Conservation (phyloP, 2,797 vertebrate genomes). For the Corythornis leucogaster region DNA sequence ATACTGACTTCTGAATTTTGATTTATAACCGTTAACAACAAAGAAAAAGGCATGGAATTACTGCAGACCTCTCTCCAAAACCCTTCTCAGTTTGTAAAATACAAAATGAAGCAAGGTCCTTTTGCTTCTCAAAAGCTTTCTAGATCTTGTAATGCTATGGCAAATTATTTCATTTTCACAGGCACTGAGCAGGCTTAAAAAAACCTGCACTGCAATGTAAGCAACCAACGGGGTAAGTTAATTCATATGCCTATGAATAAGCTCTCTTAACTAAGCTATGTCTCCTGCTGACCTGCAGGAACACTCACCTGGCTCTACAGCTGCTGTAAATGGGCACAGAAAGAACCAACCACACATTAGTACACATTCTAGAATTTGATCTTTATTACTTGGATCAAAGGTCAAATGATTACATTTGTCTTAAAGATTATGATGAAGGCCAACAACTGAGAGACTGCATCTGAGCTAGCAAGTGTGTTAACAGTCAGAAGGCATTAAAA, state of each 20-base stretch:
- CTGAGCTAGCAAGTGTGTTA: conserved; percentile 10
- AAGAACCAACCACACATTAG: neutral
- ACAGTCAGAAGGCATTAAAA: conserved; percentile 3
- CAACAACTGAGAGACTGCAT: neutral
- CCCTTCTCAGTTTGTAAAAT: neutral
- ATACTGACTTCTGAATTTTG: neutral
- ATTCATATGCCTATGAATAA: accelerated
- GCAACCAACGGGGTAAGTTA: neutral
- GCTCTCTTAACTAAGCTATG: neutral
- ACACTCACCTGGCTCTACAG: neutral
- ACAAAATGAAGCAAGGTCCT: neutral
- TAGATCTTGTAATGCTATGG: neutral
- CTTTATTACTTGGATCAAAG: conserved; percentile 62
- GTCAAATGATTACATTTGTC: conserved; percentile 16
- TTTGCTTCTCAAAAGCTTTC: neutral
- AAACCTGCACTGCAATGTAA: neutral
- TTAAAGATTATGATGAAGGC: neutral
- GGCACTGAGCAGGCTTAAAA: neutral
- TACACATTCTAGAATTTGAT: neutral
- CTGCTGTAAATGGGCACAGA: accelerated
- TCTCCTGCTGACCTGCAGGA: neutral
- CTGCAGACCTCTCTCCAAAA: neutral
- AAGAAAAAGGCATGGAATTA: neutral
- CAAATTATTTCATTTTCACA: neutral
- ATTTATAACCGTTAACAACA: neutral